Evolutionary conservation across 2,113 vertebrate genomes (phyloP), one percentile per base, ranked within the genome.

Genomic region (Perca schrenkii): DNA sequence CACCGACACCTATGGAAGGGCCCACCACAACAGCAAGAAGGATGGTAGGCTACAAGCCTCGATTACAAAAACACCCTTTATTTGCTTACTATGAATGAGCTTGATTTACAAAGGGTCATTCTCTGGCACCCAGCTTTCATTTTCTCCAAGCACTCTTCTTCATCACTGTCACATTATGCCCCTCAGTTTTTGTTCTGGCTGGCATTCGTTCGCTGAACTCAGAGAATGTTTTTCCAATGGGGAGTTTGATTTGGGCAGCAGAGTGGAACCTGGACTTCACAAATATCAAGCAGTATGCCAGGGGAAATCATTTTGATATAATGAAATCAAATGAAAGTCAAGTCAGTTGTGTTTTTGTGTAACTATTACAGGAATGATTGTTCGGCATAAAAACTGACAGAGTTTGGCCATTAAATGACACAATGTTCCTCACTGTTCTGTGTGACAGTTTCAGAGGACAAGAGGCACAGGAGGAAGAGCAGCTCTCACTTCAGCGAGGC

Each of bases 1-100:
- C 95, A 97, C 97, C 0, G 97, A 98, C 81, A 96, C 90, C 43
- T 86, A 95, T 2, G 94, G 96, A 43, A 97, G 92, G 90, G 89
- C 84, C 64, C 88, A 91, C 14, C 85, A 66, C 2, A 88, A 71
- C 31, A 95, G 92, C 77, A 96, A 89, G 80, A 97, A 92, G 72
- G 96, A 97, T 28, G 96, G 97, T 98, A 92, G 88, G 85, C n/a
- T 40, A 46, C 63, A 34, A 25, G n/a, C n/a, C 54, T 34, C 16
- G 61, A 52, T 83, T 77, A 17, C 22, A 14, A 43, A 63, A 31
- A 68, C 58, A 19, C 54, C 6, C 13, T 1, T 77, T 85, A 68
- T 66, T 80, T 80, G 67, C 78, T 89, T 80, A 74, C 52, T 79
- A 31, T 58, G 56, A 72, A 43, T 58, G 56, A 72, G 54, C 8